Evolutionary conservation across 2,888 invertebrate genomes (phyloP), one percentile per base, ranked within the genome.

Genomic region (Creontiades dilutus): DNA sequence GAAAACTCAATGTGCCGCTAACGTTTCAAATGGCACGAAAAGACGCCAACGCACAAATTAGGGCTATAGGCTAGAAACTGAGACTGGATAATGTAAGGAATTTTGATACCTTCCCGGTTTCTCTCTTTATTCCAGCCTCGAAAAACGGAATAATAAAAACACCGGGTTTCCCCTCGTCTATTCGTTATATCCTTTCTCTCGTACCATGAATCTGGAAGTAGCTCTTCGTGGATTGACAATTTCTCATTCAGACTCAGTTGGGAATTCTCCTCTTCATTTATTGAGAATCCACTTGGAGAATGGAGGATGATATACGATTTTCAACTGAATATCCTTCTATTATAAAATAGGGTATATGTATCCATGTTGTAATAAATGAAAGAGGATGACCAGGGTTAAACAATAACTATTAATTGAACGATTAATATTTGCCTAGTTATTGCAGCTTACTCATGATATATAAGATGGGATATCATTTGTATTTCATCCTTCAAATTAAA

Each of bases 181-280:
- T 61, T 61, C 61, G 61, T 61, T 61, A 14, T 61, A 12, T 52
- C 61, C 19, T n/a, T 61, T 61, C 16, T 19, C 61, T n/a, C 61
- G 19, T n/a, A 19, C 61, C 61, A 61, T 19, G 61, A 61, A 61
- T 61, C 61, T 61, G 61, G n/a, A 61, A 61, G 61, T 61, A 61
- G 61, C 61, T 61, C 61, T 61, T 61, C 19, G 61, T 61, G 61
- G 61, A 61, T 61, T 61, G 61, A 61, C 61, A 61, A 61, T 61
- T 61, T 61, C 61, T 61, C 61, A 61, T 61, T 61, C 61, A 61
- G 61, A 7, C 61, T 11, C 61, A 19, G 61, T n/a, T 61, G 61
- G 61, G 61, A 61, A 61, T 19, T 1, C 61, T n/a, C 19, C 19
- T 61, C n/a, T 19, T 61, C 61, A 61, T 61, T 61, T 61, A 61